These are phyloP conservation scores for Acyrthosiphon pisum DNA, from an alignment of 1,140 invertebrate genomes.

Conservation along the genomic window DNA sequence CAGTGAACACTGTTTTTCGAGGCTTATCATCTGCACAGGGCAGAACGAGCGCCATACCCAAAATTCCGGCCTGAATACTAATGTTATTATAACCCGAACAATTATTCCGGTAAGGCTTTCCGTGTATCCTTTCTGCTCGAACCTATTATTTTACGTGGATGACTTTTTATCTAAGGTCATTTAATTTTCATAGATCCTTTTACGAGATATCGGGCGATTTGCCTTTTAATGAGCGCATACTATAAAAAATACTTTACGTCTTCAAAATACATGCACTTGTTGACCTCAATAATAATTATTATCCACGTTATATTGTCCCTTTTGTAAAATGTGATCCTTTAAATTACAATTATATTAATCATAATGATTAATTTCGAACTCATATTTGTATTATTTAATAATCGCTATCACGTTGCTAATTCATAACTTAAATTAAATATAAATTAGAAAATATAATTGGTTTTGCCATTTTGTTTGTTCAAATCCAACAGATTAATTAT, in stretches of 20 bases:
- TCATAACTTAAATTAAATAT: too few species aligned
- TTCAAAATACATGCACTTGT: neutral
- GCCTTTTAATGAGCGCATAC: neutral
- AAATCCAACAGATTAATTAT: too few species aligned
- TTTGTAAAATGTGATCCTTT: neutral
- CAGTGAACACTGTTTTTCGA: constrained; percentile 30
- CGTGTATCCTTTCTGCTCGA: neutral
- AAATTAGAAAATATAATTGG: too few species aligned
- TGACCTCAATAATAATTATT: neutral
- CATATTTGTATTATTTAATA: too few species aligned
- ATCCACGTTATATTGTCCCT: neutral
- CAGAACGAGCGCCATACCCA: neutral
- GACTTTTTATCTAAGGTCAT: constrained; percentile 49
- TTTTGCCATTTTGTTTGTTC: too few species aligned
- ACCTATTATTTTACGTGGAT: constrained; percentile 13
- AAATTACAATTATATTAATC: neutral
- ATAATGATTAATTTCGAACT: too few species aligned
- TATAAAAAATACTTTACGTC: neutral
- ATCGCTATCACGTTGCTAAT: too few species aligned
- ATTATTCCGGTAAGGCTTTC: constrained; percentile 23
- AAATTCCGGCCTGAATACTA: constrained; percentile 45
- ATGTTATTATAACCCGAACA: constrained; percentile 35
- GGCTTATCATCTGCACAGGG: neutral
- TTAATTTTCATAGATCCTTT: neutral
- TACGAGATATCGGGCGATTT: neutral